phyloP scores from a whole-genome alignment of 64 coral and sea anemone species.

The Acropora yongei region DNA sequence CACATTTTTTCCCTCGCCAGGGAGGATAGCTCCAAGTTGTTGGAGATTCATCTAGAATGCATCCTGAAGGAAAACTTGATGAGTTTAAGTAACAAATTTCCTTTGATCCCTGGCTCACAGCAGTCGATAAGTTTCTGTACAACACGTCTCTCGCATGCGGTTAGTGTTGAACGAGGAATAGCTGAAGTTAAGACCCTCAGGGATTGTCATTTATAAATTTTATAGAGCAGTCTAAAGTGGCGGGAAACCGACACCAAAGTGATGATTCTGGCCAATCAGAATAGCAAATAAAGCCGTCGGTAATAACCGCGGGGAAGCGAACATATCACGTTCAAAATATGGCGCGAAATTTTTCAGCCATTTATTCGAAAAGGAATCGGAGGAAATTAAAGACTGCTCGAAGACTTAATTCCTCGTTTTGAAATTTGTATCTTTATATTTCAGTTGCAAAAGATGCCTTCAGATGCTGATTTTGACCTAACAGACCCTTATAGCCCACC shows the following conservation, averaged over 20 bases:
- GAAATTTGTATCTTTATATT: not conserved
- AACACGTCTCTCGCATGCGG: conserved; percentile 73
- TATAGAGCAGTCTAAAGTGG: not conserved
- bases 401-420: too few species aligned
- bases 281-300: too few species aligned
- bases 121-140: conserved; percentile 77
- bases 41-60: conserved; percentile 75
- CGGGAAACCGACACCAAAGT: not conserved
- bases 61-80: conserved; percentile 75
- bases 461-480: conserved; percentile 85
- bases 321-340: too few species aligned
- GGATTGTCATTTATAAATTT: not conserved
- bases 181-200: not conserved
- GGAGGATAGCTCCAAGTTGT: not conserved
- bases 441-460: conserved; percentile 74
- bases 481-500: conserved; percentile 53
- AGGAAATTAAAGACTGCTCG: not conserved
- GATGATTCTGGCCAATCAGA: not conserved
- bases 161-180: conserved; percentile 2
- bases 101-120: conserved; percentile 83
- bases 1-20: conserved; percentile 38
- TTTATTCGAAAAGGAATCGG: not conserved
- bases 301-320: too few species aligned
- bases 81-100: conserved; percentile 88
- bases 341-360: too few species aligned